Conservation (phyloP, 2,888 invertebrate genomes). For the Aspidiotus rigidus region DNA sequence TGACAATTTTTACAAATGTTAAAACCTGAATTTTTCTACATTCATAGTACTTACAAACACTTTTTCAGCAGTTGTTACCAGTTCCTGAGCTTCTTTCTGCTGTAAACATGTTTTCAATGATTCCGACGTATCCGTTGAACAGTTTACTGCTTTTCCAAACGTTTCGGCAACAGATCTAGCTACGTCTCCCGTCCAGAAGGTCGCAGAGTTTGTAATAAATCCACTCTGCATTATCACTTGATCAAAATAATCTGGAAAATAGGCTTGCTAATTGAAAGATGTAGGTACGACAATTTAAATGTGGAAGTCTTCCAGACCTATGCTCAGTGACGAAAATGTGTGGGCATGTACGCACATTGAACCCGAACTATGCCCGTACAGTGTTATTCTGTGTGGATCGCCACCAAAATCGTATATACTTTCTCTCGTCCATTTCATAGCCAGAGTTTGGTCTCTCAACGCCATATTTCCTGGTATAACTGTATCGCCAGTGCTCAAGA, state of each 20-base stretch:
- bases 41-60: no score
- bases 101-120: no score
- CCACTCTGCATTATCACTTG: conserved; percentile 26
- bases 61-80: no score
- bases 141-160: not conserved
- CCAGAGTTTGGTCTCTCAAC: conserved; percentile 41
- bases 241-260: conserved; percentile 10
- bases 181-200: conserved; percentile 13
- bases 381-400: conserved; percentile 39
- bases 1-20: no score
- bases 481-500: conserved; percentile 39
- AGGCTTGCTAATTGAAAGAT: conserved; percentile 38
- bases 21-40: no score
- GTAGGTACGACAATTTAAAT: no score
- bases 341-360: conserved; percentile 40
- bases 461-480: conserved; percentile 41
- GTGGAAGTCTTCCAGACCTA: conserved; percentile 38
- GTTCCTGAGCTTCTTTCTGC: no score
- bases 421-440: conserved; percentile 41
- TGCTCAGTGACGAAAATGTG: conserved; percentile 40
- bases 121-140: no score
- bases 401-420: conserved; percentile 42
- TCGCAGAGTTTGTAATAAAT: not conserved
- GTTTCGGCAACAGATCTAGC: not conserved
- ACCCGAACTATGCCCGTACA: conserved; percentile 42